These are phyloP conservation scores for Drosophila willistoni DNA, from an alignment of 1,140 invertebrate genomes.

Conservation along the genomic window DNA sequence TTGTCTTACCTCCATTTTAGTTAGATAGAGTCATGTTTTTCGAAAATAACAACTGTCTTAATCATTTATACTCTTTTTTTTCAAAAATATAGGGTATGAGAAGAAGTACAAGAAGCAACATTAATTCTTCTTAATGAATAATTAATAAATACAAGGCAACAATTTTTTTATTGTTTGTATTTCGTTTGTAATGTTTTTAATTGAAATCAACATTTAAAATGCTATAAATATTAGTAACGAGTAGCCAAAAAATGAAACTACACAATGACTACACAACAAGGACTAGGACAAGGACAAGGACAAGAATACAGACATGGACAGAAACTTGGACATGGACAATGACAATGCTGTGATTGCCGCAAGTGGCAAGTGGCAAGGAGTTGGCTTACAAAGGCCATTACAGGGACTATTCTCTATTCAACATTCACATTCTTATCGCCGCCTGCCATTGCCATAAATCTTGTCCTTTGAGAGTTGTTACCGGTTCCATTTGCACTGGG, in stretches of 20 bases:
- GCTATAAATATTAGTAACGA: slow-evolving; percentile 61
- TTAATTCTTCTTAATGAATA: slow-evolving; percentile 50
- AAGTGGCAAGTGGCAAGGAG: slow-evolving; percentile 56
- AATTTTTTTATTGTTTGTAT: slow-evolving; percentile 37
- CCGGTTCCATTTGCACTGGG: slow-evolving; percentile 35
- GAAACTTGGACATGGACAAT: slow-evolving; percentile 52
- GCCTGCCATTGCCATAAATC: slow-evolving; percentile 73
- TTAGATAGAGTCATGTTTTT: no score
- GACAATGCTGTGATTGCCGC: slow-evolving; percentile 40
- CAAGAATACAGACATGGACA: slow-evolving; percentile 8
- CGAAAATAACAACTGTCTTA: no score
- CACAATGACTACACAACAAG: slow-evolving; percentile 17
- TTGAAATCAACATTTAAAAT: slow-evolving; percentile 74
- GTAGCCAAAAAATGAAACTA: slow-evolving; percentile 21
- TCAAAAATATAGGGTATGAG: slow-evolving; percentile 23
- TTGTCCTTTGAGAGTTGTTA: slow-evolving; percentile 78
- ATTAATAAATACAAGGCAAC: slow-evolving; percentile 62
- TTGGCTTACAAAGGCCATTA: slow-evolving; percentile 73
- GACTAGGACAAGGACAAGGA: slow-evolving; percentile 13
- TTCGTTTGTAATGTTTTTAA: slow-evolving; percentile 47
- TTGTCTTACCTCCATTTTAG: no score
- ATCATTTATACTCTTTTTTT: neutral
- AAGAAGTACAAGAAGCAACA: slow-evolving; percentile 10
- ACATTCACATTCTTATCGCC: slow-evolving; percentile 31
- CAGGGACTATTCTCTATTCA: slow-evolving; percentile 45